Evolutionary conservation across 1,140 invertebrate species (phyloP).

Genomic region (Atta cephalotes): DNA sequence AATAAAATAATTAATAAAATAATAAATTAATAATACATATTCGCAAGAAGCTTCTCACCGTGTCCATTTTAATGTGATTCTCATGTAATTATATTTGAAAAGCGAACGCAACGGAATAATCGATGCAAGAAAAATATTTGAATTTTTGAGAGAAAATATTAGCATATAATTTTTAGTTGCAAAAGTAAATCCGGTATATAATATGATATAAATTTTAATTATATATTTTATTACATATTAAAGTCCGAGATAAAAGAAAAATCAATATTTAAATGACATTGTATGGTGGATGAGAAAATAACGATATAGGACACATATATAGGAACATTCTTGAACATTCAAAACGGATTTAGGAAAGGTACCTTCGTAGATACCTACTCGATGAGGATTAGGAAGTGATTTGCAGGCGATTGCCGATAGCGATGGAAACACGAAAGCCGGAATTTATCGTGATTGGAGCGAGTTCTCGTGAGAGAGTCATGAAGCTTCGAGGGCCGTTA

Average conservation of each 20-base stretch:
- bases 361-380: conserved; percentile 74
- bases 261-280: neutral
- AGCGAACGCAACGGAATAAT: neutral
- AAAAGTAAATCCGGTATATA: neutral
- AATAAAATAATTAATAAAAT: conserved; percentile 33
- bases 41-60: neutral
- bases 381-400: conserved; percentile 80
- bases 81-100: neutral
- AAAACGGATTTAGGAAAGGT: conserved; percentile 72
- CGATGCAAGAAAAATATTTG: neutral
- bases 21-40: conserved; percentile 7
- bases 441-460: conserved; percentile 81
- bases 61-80: neutral
- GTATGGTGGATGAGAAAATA: conserved; percentile 31
- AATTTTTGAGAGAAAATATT: neutral
- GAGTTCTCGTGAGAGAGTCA: conserved; percentile 75
- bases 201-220: neutral
- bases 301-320: conserved; percentile 49
- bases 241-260: neutral
- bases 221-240: neutral
- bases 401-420: conserved; percentile 81
- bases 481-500: conserved; percentile 77
- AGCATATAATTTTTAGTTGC: neutral
- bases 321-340: conserved; percentile 66
- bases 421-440: conserved; percentile 77